These are phyloP conservation scores for Metallyticus violacea DNA, from an alignment of 2,888 invertebrate genomes.

Conservation along the genomic window DNA sequence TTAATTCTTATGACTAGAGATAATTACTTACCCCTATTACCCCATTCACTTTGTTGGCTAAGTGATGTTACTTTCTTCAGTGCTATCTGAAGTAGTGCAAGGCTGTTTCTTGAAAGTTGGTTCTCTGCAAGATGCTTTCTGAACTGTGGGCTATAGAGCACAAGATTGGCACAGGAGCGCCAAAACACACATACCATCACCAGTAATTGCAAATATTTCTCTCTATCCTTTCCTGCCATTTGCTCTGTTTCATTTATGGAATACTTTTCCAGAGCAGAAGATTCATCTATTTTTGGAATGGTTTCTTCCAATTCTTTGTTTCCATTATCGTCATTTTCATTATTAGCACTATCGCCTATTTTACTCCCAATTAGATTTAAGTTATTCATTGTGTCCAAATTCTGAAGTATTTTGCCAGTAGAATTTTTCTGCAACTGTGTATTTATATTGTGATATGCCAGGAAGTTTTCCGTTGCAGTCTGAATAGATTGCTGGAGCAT, in stretches of 20 bases:
- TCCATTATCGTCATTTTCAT: neutral
- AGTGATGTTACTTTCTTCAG: constrained; percentile 39
- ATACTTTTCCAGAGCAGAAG: neutral
- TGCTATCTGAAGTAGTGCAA: constrained; percentile 47
- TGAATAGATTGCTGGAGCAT: constrained; percentile 31
- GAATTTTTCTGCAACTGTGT: neutral
- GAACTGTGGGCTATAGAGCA: constrained; percentile 57
- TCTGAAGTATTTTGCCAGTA: neutral
- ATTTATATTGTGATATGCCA: neutral
- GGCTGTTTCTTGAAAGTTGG: constrained; percentile 46
- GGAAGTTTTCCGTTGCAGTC: neutral
- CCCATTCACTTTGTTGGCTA: neutral
- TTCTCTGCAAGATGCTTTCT: constrained; percentile 49
- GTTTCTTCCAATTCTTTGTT: constrained; percentile 38
- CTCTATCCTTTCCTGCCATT: neutral
- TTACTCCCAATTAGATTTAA: neutral
- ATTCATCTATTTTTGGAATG: constrained; percentile 24
- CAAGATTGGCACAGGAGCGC: constrained; percentile 53
- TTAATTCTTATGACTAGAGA: too few species aligned
- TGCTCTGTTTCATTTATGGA: neutral
- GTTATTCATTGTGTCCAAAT: neutral
- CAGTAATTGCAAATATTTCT: constrained; percentile 43
- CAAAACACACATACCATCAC: constrained; percentile 52
- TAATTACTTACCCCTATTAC: neutral
- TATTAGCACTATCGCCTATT: neutral